These are phyloP conservation scores for Tragelaphus imberbis DNA, from an alignment of 2,113 vertebrate genomes.

Conservation along the genomic window DNA sequence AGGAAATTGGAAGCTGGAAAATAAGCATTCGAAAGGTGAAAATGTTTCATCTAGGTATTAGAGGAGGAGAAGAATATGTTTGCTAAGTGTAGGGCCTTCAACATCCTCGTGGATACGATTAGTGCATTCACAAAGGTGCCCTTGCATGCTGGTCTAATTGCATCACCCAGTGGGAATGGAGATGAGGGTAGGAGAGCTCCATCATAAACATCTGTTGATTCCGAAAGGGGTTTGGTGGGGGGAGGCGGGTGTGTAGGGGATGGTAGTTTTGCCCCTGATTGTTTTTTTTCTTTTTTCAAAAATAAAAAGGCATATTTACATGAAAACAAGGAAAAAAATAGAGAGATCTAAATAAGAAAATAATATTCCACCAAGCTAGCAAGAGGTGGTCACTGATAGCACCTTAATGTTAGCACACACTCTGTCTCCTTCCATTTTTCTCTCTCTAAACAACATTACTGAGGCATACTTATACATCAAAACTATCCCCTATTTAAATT, in stretches of 20 bases:
- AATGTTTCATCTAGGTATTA: slow-evolving; percentile 36
- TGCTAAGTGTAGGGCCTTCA: background rate
- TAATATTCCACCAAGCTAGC: background rate
- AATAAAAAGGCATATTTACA: background rate
- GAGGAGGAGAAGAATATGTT: background rate
- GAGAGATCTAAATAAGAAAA: background rate
- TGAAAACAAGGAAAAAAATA: background rate
- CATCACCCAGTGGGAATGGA: background rate
- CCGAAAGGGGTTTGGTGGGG: background rate
- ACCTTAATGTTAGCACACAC: background rate
- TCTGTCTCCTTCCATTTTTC: background rate
- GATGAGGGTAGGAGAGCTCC: background rate
- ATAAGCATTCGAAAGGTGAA: slow-evolving; percentile 23
- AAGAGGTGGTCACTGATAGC: background rate
- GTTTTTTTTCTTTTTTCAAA: background rate
- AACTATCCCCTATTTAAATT: background rate
- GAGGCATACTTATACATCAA: background rate
- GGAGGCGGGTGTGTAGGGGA: background rate
- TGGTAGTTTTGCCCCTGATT: background rate
- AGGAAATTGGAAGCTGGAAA: slow-evolving; percentile 54
- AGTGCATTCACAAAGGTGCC: background rate
- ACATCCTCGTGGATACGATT: background rate
- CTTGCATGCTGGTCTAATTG: background rate
- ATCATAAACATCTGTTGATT: background rate
- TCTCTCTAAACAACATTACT: background rate